Percentiles rank a stretch among this genome's conserved stretches.
Conservation (phyloP, 2,888 invertebrate genomes). For the Erpobdella octoculata region DNA sequence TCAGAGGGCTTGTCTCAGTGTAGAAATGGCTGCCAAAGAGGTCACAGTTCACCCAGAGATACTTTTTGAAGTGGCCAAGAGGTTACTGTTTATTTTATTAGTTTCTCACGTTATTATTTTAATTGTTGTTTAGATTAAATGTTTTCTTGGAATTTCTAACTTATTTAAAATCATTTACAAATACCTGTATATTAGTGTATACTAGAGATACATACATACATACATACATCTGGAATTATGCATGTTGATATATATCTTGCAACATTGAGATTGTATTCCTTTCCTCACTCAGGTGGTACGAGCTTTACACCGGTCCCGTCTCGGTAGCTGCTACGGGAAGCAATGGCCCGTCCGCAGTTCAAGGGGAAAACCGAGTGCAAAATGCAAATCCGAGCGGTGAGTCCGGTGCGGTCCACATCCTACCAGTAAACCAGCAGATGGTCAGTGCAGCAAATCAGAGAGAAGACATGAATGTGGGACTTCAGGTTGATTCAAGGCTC, state of each 20-base stretch:
- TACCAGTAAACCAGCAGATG: no score
- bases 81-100: conserved; percentile 47
- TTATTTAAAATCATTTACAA: no score
- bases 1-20: conserved; percentile 82
- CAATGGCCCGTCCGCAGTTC: not conserved
- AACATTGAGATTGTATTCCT: no score
- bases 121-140: not conserved
- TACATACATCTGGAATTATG: no score
- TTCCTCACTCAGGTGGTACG: conserved; percentile 77
- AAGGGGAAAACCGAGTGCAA: conserved; percentile 34
- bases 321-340: not conserved
- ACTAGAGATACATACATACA: no score
- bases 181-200: no score
- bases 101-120: not conserved
- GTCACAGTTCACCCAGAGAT: conserved; percentile 90
- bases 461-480: conserved; percentile 26
- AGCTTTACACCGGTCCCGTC: conserved; percentile 62
- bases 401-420: not conserved
- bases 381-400: conserved; percentile 53
- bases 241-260: no score
- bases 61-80: conserved; percentile 86
- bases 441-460: conserved; percentile 7
- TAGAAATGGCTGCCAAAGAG: conserved; percentile 82
- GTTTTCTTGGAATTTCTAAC: no score
- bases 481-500: conserved; percentile 16